Conservation (phyloP, 2,797 vertebrate genomes). For the Gadopsis bispinosus region DNA sequence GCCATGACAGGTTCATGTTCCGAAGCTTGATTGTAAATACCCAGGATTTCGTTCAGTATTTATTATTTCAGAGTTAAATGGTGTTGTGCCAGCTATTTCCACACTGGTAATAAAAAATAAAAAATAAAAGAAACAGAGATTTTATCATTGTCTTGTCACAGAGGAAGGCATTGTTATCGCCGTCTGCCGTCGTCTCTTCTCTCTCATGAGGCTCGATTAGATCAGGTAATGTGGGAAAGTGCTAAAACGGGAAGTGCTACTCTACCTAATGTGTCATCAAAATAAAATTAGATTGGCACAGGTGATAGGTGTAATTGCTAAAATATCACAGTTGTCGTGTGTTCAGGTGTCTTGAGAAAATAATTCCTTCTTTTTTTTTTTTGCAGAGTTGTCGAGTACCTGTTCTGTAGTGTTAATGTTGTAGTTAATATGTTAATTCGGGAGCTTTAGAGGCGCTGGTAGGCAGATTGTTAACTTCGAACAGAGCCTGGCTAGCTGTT, state of each 20-base stretch:
- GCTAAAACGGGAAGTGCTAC: conserved; percentile 64
- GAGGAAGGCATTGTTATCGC: conserved; percentile 56
- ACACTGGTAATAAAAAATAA: neutral
- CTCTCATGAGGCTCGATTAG: conserved; percentile 56
- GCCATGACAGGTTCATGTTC: neutral
- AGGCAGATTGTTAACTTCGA: neutral
- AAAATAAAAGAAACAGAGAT: neutral
- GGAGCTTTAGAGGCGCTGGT: neutral
- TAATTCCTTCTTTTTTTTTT: neutral
- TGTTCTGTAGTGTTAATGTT: neutral
- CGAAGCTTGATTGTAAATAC: conserved; percentile 10
- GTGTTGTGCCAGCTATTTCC: conserved; percentile 15
- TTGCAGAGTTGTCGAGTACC: neutral
- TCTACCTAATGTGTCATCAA: conserved; percentile 65
- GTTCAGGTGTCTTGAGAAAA: conserved; percentile 39
- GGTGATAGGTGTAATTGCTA: conserved; percentile 75
- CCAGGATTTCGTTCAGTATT: conserved; percentile 8
- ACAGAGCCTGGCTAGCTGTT: neutral
- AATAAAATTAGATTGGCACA: conserved; percentile 65
- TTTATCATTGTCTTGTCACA: conserved; percentile 41
- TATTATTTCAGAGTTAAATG: conserved; percentile 16
- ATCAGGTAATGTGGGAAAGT: conserved; percentile 66
- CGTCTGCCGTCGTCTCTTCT: conserved; percentile 10
- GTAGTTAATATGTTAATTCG: neutral
- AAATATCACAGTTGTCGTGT: conserved; percentile 40